Evolutionary conservation across 2,113 vertebrate genomes (phyloP), one percentile per base, ranked within the genome.

Genomic region (Leptobrachium leishanense): DNA sequence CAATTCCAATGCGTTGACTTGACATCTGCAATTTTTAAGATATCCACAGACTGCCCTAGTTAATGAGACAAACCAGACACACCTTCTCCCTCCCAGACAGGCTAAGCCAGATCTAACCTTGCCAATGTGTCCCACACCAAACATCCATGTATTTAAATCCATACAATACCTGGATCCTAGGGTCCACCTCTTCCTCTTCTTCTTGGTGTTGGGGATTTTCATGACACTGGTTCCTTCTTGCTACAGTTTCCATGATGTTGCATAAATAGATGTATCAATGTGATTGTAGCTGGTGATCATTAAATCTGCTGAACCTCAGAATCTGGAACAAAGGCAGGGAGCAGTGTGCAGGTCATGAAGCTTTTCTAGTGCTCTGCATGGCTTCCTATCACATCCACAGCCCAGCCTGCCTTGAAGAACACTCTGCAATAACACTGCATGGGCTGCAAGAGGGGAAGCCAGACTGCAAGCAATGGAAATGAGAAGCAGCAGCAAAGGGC

Each of bases 131-230:
- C 31, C 66, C 20, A 31, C 20, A 31, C 42, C 65, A 68, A 54
- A 43, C 20, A 55, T 68, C 65, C 39, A 31, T 40, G 43, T 31
- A 63, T 15, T 40, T 11, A 41, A 43, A 42, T 40, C 50, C 4
- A 20, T 15, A 43, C 15, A 84, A 72, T 83, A 98, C 96, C 95
- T 98, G 96, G 76, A 98, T 96, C 57, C 97, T 89, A 55, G 97
- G 97, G 43, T 98, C 97, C 87, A 98, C 95, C 86, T 98, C 95
- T 82, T 97, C 94, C 15, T 94, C 92, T 10, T 90, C 73, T 41
- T 76, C 68, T 2, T 62, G 82, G 1, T 72, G 79, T 53, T 88
- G 86, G 0, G 69, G 74, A 20, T 89, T 87, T 84, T 91, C 90
- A 74, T 86, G 77, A 9, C 83, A 2, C 46, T 84, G 83, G 80